phyloP scores from a whole-genome alignment of 2,797 vertebrate species.

The Ctenopoma kingsleyae region DNA sequence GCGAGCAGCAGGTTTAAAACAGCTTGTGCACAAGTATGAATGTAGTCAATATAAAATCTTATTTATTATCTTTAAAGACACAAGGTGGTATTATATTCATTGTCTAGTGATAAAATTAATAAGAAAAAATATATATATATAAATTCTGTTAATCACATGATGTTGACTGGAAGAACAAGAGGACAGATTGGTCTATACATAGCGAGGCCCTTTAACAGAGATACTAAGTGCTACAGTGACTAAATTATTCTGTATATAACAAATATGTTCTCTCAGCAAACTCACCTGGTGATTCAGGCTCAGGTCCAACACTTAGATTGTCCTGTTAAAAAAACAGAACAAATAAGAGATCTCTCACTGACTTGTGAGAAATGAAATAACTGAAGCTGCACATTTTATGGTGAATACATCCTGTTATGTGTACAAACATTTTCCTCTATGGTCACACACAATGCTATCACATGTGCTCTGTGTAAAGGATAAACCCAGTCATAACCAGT shows the following conservation, averaged over 20 bases:
- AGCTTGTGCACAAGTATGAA: too few species aligned
- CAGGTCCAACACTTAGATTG: slow-evolving; percentile 75
- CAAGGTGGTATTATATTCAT: too few species aligned
- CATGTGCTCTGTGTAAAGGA: background rate
- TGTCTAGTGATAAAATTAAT: background rate
- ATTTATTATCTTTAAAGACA: background rate
- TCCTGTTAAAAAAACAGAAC: slow-evolving; percentile 68
- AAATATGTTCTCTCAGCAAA: background rate
- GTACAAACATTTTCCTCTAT: too few species aligned
- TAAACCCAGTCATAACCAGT: background rate
- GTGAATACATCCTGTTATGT: too few species aligned
- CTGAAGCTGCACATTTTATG: too few species aligned
- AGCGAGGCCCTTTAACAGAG: background rate
- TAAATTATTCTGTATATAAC: background rate
- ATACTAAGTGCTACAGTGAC: too few species aligned
- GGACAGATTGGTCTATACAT: background rate
- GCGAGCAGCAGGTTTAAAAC: background rate
- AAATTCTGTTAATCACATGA: background rate
- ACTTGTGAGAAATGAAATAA: background rate
- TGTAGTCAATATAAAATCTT: too few species aligned
- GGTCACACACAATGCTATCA: background rate
- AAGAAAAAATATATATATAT: background rate
- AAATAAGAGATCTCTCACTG: background rate
- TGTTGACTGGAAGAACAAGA: background rate
- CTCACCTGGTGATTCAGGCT: slow-evolving; percentile 78